Evolutionary conservation across 2,888 invertebrate genomes (phyloP).

Genomic region (Volucella inanis): DNA sequence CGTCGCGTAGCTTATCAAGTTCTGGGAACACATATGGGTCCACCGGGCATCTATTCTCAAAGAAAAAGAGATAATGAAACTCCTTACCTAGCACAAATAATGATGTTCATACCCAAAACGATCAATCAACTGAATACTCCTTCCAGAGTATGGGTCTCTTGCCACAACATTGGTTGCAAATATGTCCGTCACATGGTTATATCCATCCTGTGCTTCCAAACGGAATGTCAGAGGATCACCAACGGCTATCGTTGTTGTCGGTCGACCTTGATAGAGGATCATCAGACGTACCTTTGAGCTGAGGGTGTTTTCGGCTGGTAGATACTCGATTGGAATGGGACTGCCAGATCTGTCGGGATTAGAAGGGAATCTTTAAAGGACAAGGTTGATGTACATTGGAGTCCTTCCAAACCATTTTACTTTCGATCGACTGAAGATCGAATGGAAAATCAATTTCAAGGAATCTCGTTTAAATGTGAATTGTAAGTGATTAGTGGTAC

Average conservation of each 20-base stretch:
- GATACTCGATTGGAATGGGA: conserved; percentile 95
- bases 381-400: conserved; percentile 49
- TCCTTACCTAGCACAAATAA: background rate
- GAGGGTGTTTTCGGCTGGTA: conserved; percentile 95
- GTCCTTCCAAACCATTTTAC: conserved; percentile 56
- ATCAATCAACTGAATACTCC: conserved; percentile 95
- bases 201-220: conserved; percentile 94
- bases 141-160: conserved; percentile 94
- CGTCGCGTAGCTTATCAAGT: conserved; percentile 91
- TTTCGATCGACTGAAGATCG: background rate
- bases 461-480: conserved; percentile 27
- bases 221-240: conserved; percentile 95
- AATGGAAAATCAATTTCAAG: conserved; percentile 56
- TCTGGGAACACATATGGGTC: conserved; percentile 96
- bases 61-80: background rate
- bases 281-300: conserved; percentile 93
- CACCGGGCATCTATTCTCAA: conserved; percentile 89
- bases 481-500: conserved; percentile 53
- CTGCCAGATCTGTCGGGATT: conserved; percentile 91
- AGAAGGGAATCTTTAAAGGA: conserved; percentile 83
- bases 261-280: conserved; percentile 94
- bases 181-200: conserved; percentile 93
- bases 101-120: conserved; percentile 89
- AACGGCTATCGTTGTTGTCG: conserved; percentile 96
- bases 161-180: conserved; percentile 97